phyloP scores from a whole-genome alignment of 2,888 invertebrate genomes.

The Hypsopygia costalis region DNA sequence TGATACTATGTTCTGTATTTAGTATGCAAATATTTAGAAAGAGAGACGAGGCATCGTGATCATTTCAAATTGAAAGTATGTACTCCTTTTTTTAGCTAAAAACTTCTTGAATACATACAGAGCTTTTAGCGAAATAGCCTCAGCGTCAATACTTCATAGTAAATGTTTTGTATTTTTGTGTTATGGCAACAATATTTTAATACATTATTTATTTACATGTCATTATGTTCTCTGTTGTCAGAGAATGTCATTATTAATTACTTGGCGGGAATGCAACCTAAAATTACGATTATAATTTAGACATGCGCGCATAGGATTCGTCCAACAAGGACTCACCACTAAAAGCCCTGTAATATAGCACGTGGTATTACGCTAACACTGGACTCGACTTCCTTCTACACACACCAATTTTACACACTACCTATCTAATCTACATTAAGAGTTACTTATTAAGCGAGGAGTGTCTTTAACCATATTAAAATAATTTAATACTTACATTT shows the following conservation, averaged over 20 bases:
- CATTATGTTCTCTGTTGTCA: background rate
- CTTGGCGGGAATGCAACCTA: background rate
- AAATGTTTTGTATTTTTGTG: slow-evolving; percentile 5
- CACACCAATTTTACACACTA: slow-evolving; percentile 57
- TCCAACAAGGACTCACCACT: slow-evolving; percentile 27
- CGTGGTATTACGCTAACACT: slow-evolving; percentile 35
- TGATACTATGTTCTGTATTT: too few relatives aligned
- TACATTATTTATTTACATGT: slow-evolving; percentile 3
- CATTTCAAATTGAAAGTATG: too few relatives aligned
- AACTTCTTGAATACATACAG: too few relatives aligned
- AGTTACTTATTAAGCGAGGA: slow-evolving; percentile 63
- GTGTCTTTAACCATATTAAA: slow-evolving; percentile 72
- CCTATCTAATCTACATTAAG: slow-evolving; percentile 49
- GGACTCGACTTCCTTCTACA: slow-evolving; percentile 47
- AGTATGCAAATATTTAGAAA: too few relatives aligned
- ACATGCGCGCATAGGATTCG: background rate
- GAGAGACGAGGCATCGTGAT: too few relatives aligned
- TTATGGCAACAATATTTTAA: slow-evolving; percentile 6
- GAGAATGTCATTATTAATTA: background rate
- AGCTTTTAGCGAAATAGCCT: slow-evolving; percentile 41
- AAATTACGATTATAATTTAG: background rate
- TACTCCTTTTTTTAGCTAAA: too few relatives aligned
- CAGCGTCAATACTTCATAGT: background rate
- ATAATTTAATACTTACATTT: slow-evolving; percentile 77
- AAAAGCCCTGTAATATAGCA: slow-evolving; percentile 42